phyloP scores from a whole-genome alignment of 2,797 vertebrate species.

The Pteronotus mesoamericanus region DNA sequence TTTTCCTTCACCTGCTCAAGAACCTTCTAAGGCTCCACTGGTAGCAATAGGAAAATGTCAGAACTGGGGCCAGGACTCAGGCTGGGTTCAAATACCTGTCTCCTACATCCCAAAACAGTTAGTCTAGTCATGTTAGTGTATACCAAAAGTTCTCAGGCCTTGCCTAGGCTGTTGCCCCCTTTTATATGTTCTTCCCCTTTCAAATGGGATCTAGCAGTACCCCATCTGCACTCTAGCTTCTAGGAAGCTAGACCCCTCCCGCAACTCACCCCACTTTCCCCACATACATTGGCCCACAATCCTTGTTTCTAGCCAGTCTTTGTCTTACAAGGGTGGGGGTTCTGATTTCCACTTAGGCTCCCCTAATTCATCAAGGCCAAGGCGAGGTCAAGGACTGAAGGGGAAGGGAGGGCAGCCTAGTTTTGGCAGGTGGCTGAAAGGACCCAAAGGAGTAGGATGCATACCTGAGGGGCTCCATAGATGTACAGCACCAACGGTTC shows the following conservation, averaged over 20 bases:
- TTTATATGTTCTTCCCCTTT: neutral
- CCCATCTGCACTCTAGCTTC: neutral
- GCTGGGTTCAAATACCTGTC: neutral
- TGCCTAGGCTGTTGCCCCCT: neutral
- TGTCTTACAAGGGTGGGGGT: neutral
- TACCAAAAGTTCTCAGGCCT: neutral
- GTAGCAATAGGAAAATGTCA: neutral
- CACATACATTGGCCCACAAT: neutral
- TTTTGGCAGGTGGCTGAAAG: slow-evolving; percentile 23
- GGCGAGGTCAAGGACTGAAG: neutral
- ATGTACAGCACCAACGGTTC: slow-evolving; percentile 94
- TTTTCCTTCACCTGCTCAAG: neutral
- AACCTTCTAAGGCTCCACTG: neutral
- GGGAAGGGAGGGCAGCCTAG: neutral
- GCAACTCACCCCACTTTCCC: neutral
- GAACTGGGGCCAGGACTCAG: neutral
- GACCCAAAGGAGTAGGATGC: neutral
- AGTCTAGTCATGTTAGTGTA: neutral
- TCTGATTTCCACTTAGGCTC: slow-evolving; percentile 17
- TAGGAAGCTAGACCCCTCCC: neutral
- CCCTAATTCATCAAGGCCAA: neutral
- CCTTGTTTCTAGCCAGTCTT: neutral
- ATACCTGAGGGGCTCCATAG: slow-evolving; percentile 93
- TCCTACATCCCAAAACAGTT: neutral
- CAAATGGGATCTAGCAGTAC: neutral